Evolutionary conservation across 1,140 invertebrate species (phyloP).

Genomic region (Ooceraea biroi): DNA sequence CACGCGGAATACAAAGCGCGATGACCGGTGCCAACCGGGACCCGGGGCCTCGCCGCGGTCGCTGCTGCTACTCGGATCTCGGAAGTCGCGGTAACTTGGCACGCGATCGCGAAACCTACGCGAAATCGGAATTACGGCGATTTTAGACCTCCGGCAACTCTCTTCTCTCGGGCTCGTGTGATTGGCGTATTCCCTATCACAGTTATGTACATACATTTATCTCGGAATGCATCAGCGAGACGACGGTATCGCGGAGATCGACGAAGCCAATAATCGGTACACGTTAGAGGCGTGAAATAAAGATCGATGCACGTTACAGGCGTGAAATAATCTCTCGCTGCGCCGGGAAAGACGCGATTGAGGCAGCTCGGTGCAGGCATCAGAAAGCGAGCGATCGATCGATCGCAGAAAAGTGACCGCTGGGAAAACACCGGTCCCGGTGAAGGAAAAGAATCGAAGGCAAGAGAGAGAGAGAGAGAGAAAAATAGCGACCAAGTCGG

Average conservation of each 20-base stretch:
- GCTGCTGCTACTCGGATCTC: conserved; percentile 3
- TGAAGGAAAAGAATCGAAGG: conserved; percentile 20
- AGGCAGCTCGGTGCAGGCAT: neutral
- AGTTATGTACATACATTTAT: neutral
- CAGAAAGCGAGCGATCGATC: neutral
- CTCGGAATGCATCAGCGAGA: neutral
- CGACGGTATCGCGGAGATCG: neutral
- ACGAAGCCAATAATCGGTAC: neutral
- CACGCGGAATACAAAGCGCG: conserved; percentile 58
- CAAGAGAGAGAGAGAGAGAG: conserved; percentile 60
- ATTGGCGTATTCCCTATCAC: neutral
- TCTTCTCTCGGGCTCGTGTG: neutral
- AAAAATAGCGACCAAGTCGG: conserved; percentile 10
- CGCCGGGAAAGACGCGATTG: conserved; percentile 10
- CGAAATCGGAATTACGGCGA: conserved; percentile 8
- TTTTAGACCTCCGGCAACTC: no score
- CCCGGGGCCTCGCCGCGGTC: neutral
- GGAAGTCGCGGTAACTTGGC: neutral
- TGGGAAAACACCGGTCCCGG: conserved; percentile 48
- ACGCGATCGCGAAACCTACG: neutral
- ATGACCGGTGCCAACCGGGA: conserved; percentile 3
- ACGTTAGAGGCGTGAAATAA: conserved; percentile 32
- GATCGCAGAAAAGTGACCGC: conserved; percentile 50
- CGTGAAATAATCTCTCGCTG: conserved; percentile 30
- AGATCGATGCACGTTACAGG: conserved; percentile 16